A percentile compares a stretch with the other conserved stretches of the same genome.
phyloP scores from a whole-genome alignment of 2,888 invertebrate species.

The Eupithecia tripunctaria region DNA sequence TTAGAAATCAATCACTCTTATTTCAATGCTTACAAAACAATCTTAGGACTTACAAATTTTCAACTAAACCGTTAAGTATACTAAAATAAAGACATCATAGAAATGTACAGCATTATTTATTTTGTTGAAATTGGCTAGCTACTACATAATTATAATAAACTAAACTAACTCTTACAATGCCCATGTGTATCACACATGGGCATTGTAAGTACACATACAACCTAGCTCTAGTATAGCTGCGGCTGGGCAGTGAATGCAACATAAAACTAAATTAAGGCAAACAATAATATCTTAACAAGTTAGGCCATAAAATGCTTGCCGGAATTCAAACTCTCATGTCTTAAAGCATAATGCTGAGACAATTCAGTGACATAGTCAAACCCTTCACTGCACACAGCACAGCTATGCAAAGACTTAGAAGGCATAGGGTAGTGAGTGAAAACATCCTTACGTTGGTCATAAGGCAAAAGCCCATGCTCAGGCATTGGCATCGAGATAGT shows the following conservation, averaged over 20 bases:
- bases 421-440: constrained; percentile 53
- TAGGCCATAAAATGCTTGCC: constrained; percentile 45
- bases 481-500: constrained; percentile 49
- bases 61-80: background rate
- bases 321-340: constrained; percentile 58
- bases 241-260: background rate
- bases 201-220: background rate
- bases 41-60: background rate
- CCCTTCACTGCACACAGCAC: constrained; percentile 67
- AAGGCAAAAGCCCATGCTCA: constrained; percentile 50
- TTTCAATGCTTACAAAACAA: background rate
- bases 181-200: background rate
- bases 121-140: background rate
- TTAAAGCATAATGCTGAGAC: constrained; percentile 67
- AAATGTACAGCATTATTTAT: background rate
- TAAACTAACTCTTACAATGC: background rate
- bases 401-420: constrained; percentile 52
- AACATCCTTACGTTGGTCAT: constrained; percentile 58
- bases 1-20: background rate
- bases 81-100: background rate
- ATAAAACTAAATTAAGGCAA: background rate
- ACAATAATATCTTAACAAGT: background rate
- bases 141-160: background rate
- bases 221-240: background rate
- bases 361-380: constrained; percentile 65